Percentiles rank a stretch among this genome's conserved stretches.
Evolutionary conservation across 2,113 vertebrate genomes (phyloP).

Genomic region (Hymenochirus boettgeri): DNA sequence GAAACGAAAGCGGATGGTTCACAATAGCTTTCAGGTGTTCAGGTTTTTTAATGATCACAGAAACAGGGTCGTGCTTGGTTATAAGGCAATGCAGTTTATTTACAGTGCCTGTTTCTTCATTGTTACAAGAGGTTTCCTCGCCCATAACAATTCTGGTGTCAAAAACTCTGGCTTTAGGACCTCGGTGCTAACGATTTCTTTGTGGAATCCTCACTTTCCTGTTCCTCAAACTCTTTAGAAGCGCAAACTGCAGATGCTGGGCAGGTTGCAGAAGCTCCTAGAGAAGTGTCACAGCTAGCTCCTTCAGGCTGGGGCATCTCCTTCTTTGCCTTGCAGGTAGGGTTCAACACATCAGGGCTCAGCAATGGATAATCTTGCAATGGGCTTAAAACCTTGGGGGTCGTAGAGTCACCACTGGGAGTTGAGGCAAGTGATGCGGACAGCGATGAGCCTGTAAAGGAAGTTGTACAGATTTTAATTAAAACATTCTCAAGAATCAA

Average conservation of each 20-base stretch:
- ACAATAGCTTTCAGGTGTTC: neutral
- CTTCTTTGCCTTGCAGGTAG: constrained; percentile 50
- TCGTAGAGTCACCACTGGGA: constrained; percentile 65
- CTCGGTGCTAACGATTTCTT: constrained; percentile 47
- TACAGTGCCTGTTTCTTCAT: constrained; percentile 47
- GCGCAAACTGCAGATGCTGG: constrained; percentile 40
- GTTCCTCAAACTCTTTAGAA: constrained; percentile 49
- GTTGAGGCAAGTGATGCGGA: constrained; percentile 63
- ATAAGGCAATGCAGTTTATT: constrained; percentile 17
- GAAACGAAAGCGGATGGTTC: neutral
- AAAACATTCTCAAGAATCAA: no score
- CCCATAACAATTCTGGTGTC: constrained; percentile 86
- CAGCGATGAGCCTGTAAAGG: constrained; percentile 65
- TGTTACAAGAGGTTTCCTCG: constrained; percentile 71
- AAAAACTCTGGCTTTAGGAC: constrained; percentile 51
- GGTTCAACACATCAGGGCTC: constrained; percentile 47
- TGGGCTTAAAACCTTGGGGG: constrained; percentile 64
- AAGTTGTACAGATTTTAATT: no score
- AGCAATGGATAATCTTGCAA: constrained; percentile 59
- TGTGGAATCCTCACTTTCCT: constrained; percentile 55
- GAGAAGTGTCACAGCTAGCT: constrained; percentile 63
- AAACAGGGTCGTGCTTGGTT: neutral
- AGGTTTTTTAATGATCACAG: constrained; percentile 11
- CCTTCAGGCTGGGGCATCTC: constrained; percentile 84
- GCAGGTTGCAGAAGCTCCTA: constrained; percentile 41